Percentiles rank a stretch among this genome's conserved stretches.
phyloP scores from a whole-genome alignment of 2,888 invertebrate genomes.

The Phlogophora meticulosa region DNA sequence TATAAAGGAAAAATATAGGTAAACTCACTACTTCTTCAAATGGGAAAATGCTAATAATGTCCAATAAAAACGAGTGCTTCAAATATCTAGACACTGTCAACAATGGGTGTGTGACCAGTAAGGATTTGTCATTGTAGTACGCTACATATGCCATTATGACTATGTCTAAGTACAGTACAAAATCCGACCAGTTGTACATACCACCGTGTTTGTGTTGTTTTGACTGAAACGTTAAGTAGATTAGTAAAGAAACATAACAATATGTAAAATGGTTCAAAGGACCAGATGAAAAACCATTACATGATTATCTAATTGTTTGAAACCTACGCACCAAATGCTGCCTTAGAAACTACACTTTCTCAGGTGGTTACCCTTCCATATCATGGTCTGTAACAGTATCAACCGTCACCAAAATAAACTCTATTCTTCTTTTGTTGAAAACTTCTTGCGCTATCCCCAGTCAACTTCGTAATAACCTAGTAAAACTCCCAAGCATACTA shows the following conservation, averaged over 20 bases:
- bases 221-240: constrained; percentile 70
- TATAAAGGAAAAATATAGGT: too few relatives aligned
- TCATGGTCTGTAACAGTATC: too few relatives aligned
- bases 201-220: constrained; percentile 73
- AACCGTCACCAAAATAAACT: too few relatives aligned
- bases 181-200: constrained; percentile 73
- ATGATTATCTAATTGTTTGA: too few relatives aligned
- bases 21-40: constrained; percentile 83
- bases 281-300: too few relatives aligned
- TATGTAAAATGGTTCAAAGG: too few relatives aligned
- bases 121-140: constrained; percentile 85
- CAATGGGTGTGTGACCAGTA: constrained; percentile 87
- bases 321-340: too few relatives aligned
- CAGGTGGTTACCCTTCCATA: too few relatives aligned
- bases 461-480: constrained; percentile 3
- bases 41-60: constrained; percentile 84
- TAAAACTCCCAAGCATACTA: constrained; percentile 8
- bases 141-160: constrained; percentile 87
- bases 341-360: too few relatives aligned
- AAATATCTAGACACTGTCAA: constrained; percentile 83
- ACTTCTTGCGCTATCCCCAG: background rate
- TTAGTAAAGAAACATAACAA: background rate
- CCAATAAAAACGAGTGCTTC: constrained; percentile 82
- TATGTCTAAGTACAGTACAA: constrained; percentile 82
- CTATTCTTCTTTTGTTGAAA: too few relatives aligned